phyloP scores from a whole-genome alignment of 1,140 invertebrate genomes.

The Apis cerana region DNA sequence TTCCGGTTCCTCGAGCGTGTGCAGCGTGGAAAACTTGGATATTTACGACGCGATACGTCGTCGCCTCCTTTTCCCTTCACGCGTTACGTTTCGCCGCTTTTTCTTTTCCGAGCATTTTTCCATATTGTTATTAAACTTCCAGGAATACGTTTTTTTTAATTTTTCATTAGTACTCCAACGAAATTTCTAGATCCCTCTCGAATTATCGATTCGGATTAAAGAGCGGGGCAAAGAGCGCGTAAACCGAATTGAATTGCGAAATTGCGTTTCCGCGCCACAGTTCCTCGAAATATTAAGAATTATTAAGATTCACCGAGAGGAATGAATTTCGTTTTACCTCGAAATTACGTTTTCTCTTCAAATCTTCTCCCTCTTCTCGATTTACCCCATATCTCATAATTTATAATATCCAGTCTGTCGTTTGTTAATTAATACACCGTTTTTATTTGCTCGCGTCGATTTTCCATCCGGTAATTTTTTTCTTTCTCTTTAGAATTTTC shows the following conservation, averaged over 20 bases:
- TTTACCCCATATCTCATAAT: neutral
- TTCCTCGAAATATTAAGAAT: conserved; percentile 23
- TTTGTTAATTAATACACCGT: neutral
- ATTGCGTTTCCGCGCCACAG: neutral
- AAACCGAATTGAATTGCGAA: too few species aligned
- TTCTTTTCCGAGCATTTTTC: neutral
- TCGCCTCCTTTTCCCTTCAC: conserved; percentile 46
- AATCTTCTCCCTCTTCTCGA: neutral
- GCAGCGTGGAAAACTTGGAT: conserved; percentile 29
- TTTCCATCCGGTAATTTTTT: too few species aligned
- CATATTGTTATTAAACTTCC: too few species aligned
- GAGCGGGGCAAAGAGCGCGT: too few species aligned
- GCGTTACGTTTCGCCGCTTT: conserved; percentile 25
- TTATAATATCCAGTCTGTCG: too few species aligned
- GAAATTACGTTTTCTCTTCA: conserved; percentile 1
- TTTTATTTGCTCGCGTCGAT: neutral
- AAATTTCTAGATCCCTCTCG: too few species aligned
- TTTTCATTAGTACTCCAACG: neutral
- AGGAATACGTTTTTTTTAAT: too few species aligned
- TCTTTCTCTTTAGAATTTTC: too few species aligned
- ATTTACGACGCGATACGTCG: conserved; percentile 44
- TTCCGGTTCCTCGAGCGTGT: conserved; percentile 35
- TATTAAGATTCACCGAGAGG: conserved; percentile 6
- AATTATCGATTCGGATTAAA: too few species aligned
- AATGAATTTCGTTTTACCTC: neutral